These are phyloP conservation scores for Protobothrops mucrosquamatus DNA, from an alignment of 2,113 vertebrate genomes.

Conservation along the genomic window DNA sequence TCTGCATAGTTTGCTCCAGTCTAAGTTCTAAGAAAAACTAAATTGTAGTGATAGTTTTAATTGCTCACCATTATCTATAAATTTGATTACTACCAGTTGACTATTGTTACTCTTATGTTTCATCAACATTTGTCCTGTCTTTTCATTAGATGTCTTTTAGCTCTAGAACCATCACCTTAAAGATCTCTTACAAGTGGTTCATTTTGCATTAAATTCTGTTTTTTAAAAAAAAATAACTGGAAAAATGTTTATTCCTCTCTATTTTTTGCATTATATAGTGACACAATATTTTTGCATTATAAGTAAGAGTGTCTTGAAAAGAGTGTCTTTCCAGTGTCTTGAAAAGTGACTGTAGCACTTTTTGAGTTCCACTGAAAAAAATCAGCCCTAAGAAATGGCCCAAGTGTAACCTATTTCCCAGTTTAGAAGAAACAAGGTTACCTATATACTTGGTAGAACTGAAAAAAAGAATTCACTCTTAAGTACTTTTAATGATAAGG, in stretches of 20 bases:
- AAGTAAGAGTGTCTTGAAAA: not conserved
- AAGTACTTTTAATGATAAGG: not conserved
- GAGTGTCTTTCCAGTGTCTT: not conserved
- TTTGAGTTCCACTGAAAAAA: not conserved
- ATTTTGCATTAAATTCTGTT: too few relatives aligned
- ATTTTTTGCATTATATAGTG: not conserved
- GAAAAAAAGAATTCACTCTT: not conserved
- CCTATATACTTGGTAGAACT: not conserved
- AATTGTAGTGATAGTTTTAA: not conserved
- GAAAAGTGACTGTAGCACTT: not conserved
- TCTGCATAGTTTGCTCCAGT: not conserved
- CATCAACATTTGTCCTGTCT: not conserved
- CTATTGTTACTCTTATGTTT: not conserved
- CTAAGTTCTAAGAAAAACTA: not conserved
- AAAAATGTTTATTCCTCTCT: not conserved
- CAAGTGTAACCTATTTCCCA: not conserved
- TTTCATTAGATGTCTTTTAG: not conserved
- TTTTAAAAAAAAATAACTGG: too few relatives aligned
- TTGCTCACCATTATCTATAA: not conserved
- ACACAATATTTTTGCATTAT: too few relatives aligned
- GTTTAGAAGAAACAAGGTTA: not conserved
- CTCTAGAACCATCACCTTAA: not conserved
- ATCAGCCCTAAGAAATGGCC: not conserved
- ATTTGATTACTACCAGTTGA: not conserved
- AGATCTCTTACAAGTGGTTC: too few relatives aligned